phyloP scores from a whole-genome alignment of 2,797 vertebrate genomes.

The Sebastolobus altivelis region DNA sequence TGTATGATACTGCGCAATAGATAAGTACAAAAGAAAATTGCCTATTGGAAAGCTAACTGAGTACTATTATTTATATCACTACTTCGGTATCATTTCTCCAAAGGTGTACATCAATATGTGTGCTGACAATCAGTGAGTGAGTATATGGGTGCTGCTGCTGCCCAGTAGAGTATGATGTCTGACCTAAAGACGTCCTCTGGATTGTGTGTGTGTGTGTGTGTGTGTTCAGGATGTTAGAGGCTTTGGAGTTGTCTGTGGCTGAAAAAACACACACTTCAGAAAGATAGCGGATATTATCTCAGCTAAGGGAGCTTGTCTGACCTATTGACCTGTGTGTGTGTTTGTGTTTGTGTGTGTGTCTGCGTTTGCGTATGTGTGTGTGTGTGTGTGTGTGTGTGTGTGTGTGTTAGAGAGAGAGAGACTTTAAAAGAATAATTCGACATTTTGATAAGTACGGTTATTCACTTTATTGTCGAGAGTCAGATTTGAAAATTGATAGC shows the following conservation, averaged over 20 bases:
- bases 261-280: slow-evolving; percentile 4
- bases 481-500: slow-evolving; percentile 1
- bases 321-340: background rate
- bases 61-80: slow-evolving; percentile 40
- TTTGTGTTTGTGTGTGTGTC: background rate
- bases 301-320: slow-evolving; percentile 20
- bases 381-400: slow-evolving; percentile 8
- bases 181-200: slow-evolving; percentile 57
- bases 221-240: slow-evolving; percentile 23
- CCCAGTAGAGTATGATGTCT: slow-evolving; percentile 39
- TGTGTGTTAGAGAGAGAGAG: background rate
- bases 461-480: background rate
- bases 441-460: background rate
- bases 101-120: slow-evolving; percentile 67
- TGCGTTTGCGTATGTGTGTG: background rate
- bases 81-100: slow-evolving; percentile 59
- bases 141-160: slow-evolving; percentile 8
- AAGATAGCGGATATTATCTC: background rate
- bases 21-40: background rate
- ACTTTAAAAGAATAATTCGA: slow-evolving; percentile 13
- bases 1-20: background rate
- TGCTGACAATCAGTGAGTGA: slow-evolving; percentile 79
- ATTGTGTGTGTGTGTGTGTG: slow-evolving; percentile 10
- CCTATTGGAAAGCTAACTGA: background rate
- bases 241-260: slow-evolving; percentile 7